Percentiles rank a stretch among this genome's conserved stretches.
Evolutionary conservation across 2,888 invertebrate genomes (phyloP).

Genomic region (Leucozona laternaria): DNA sequence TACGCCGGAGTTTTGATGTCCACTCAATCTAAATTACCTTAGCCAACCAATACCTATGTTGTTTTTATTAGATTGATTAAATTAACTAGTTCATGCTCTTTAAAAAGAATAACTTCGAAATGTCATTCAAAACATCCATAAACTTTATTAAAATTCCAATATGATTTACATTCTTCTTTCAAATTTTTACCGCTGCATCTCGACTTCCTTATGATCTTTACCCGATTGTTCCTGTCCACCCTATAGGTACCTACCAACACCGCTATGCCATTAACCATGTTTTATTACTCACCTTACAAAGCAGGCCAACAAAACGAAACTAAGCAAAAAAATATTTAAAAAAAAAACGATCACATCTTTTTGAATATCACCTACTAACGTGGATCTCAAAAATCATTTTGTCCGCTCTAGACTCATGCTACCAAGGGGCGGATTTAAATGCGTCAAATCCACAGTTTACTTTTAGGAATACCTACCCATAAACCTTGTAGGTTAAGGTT

Average conservation of each 20-base stretch:
- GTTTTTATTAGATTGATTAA: too few species aligned
- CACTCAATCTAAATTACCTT: too few species aligned
- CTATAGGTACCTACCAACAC: constrained; percentile 13
- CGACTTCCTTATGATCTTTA: constrained; percentile 66
- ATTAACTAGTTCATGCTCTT: too few species aligned
- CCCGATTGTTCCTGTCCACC: constrained; percentile 60
- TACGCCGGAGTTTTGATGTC: too few species aligned
- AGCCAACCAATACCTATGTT: too few species aligned
- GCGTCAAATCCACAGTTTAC: background rate
- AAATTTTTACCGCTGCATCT: constrained; percentile 24
- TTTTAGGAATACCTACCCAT: too few species aligned
- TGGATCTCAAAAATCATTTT: constrained; percentile 63
- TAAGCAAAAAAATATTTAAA: background rate
- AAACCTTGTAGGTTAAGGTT: too few species aligned
- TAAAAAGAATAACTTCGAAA: background rate
- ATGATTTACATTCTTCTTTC: constrained; percentile 7
- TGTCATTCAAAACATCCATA: constrained; percentile 8
- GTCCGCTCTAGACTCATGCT: constrained; percentile 36
- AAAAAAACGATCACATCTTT: constrained; percentile 55
- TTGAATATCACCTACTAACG: constrained; percentile 74
- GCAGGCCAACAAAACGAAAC: constrained; percentile 39
- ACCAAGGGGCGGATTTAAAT: background rate
- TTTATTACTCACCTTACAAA: constrained; percentile 73
- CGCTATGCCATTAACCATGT: constrained; percentile 64
- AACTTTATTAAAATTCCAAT: background rate